A percentile compares a stretch with the other conserved stretches of the same genome.
Conservation (phyloP, 2,888 invertebrate genomes). For the Carcina quercana region DNA sequence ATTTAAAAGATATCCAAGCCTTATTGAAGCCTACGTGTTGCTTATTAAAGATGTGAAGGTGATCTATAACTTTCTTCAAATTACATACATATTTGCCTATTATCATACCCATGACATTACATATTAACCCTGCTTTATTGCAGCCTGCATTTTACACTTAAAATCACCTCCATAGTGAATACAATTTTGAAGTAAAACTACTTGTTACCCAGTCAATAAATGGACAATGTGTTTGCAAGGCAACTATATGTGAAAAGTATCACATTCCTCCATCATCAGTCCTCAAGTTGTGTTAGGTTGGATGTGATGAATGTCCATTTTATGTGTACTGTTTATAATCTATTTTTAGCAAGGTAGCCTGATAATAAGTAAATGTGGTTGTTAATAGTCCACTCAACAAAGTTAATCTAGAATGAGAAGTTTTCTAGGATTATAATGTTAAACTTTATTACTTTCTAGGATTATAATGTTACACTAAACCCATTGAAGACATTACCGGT, state of each 20-base stretch:
- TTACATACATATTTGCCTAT: no score
- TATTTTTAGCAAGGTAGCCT: not conserved
- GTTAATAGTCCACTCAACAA: not conserved
- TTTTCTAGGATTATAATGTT: not conserved
- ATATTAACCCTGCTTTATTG: no score
- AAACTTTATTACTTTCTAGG: constrained; percentile 32
- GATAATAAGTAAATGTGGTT: not conserved
- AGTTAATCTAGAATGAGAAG: not conserved
- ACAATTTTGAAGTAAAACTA: no score
- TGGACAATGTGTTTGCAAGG: not conserved
- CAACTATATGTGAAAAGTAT: not conserved
- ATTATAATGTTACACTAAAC: constrained; percentile 33
- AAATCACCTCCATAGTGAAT: not conserved
- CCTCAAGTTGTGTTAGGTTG: not conserved
- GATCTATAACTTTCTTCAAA: constrained; percentile 8
- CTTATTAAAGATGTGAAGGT: constrained; percentile 40
- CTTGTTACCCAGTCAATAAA: not conserved
- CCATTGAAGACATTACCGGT: constrained; percentile 42
- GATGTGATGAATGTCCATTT: not conserved
- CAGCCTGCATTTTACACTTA: not conserved
- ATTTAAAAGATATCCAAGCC: constrained; percentile 50
- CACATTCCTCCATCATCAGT: not conserved
- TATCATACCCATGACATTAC: not conserved
- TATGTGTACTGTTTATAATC: not conserved
- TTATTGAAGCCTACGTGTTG: constrained; percentile 44